Evolutionary conservation across 2,888 invertebrate genomes (phyloP).

Genomic region (Ichneumoninae sp.): DNA sequence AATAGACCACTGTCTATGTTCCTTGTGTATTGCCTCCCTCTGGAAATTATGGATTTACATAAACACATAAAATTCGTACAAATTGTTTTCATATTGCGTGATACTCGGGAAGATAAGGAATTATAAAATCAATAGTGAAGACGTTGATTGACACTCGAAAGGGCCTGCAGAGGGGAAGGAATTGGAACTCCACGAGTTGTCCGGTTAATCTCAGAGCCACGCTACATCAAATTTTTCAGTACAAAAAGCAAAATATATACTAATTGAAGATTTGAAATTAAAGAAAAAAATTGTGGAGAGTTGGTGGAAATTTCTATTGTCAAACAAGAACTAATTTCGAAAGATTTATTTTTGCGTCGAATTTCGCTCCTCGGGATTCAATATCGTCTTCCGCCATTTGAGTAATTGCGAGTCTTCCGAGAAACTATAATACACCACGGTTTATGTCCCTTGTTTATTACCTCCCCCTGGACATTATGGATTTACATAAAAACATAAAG

Average conservation of each 20-base stretch:
- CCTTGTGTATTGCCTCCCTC: background rate
- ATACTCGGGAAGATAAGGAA: background rate
- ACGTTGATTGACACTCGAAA: no score
- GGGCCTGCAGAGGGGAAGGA: no score
- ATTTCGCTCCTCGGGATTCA: no score
- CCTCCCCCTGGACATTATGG: background rate
- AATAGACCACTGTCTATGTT: constrained; percentile 13
- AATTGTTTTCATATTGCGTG: background rate
- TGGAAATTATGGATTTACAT: background rate
- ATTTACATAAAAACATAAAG: background rate
- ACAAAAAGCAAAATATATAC: no score
- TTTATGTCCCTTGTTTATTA: background rate
- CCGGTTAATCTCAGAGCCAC: no score
- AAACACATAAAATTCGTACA: background rate
- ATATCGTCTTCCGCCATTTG: background rate
- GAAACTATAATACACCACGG: constrained; percentile 31
- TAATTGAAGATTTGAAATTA: no score
- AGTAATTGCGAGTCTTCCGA: constrained; percentile 41
- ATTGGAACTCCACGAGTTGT: no score
- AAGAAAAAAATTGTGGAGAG: no score
- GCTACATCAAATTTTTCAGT: no score
- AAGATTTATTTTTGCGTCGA: no score
- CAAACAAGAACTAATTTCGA: no score
- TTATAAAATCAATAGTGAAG: background rate
- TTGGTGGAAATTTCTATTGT: no score